Evolutionary conservation across 2,797 vertebrate species (phyloP).

Genomic region (Coendou prehensilis): DNA sequence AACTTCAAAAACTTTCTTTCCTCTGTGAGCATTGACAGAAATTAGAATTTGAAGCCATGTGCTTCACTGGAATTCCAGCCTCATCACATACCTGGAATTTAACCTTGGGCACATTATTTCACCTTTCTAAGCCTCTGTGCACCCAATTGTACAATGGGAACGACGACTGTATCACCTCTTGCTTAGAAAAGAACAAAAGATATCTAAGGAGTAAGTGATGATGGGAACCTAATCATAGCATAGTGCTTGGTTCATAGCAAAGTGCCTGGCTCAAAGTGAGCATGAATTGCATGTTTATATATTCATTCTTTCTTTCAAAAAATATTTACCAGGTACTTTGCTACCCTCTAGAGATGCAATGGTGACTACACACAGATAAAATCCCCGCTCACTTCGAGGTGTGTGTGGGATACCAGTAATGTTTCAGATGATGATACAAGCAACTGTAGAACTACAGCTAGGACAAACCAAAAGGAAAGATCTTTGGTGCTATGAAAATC

Average conservation of each 20-base stretch:
- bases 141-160: background rate
- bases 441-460: background rate
- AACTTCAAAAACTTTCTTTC: background rate
- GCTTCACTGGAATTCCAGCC: background rate
- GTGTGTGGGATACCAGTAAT: background rate
- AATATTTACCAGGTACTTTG: constrained; percentile 23
- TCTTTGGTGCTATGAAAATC: background rate
- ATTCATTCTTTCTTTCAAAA: constrained; percentile 27
- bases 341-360: background rate
- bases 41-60: background rate
- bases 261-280: background rate
- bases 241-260: background rate
- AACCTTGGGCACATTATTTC: background rate
- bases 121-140: background rate
- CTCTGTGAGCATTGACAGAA: background rate
- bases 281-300: background rate
- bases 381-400: background rate
- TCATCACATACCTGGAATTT: background rate
- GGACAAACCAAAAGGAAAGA: background rate
- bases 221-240: too few species aligned
- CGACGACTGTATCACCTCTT: background rate
- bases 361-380: background rate
- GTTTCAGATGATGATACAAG: background rate
- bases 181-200: background rate
- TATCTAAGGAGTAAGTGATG: background rate